phyloP scores from a whole-genome alignment of 2,113 vertebrate species.

The Coracopsis vasa region DNA sequence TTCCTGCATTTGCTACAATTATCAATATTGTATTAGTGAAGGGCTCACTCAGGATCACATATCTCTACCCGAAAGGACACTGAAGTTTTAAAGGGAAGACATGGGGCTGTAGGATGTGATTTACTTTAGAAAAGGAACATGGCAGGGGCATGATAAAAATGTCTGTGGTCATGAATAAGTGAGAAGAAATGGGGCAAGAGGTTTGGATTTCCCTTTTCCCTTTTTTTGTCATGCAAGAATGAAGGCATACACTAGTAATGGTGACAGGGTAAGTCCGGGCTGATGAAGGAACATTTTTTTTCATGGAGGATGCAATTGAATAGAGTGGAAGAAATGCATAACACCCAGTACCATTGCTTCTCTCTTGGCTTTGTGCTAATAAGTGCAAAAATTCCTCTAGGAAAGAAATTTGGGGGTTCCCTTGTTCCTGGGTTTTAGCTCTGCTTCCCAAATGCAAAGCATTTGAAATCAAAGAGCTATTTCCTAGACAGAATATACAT shows the following conservation, averaged over 20 bases:
- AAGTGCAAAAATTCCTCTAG: neutral
- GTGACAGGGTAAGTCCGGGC: neutral
- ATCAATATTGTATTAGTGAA: neutral
- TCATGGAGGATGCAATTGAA: neutral
- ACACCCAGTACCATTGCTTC: neutral
- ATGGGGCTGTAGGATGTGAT: neutral
- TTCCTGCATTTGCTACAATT: neutral
- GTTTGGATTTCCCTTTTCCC: neutral
- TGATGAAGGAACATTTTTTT: neutral
- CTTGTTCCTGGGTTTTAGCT: neutral
- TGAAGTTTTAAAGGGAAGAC: neutral
- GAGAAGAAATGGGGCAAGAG: neutral
- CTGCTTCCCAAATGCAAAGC: neutral
- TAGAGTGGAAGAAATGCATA: neutral
- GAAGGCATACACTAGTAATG: neutral
- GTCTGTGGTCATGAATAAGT: neutral
- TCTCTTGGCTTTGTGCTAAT: neutral
- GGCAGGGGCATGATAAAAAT: neutral
- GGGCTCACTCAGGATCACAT: rapidly evolving
- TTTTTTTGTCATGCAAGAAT: neutral
- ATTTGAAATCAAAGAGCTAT: neutral
- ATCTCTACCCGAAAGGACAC: neutral
- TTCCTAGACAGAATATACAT: neutral
- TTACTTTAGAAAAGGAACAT: neutral
- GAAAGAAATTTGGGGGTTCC: neutral